These are phyloP conservation scores for Morone saxatilis DNA, from an alignment of 2,113 vertebrate species.

Conservation along the genomic window DNA sequence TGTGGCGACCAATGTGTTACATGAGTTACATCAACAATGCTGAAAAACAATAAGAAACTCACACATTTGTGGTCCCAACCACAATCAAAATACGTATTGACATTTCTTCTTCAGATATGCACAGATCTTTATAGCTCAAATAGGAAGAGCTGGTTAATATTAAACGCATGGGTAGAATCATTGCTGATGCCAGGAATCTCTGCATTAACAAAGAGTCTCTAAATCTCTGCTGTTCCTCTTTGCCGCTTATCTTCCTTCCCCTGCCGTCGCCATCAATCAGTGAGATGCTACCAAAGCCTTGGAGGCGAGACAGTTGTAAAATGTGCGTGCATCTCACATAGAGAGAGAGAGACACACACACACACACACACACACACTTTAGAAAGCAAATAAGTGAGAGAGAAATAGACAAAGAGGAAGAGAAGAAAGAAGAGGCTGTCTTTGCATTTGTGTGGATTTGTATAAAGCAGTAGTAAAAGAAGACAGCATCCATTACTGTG, in stretches of 20 bases:
- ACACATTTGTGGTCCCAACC: neutral
- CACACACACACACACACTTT: neutral
- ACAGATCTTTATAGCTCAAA: neutral
- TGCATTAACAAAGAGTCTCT: neutral
- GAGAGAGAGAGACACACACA: too few species aligned
- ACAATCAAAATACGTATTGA: neutral
- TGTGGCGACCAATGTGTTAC: neutral
- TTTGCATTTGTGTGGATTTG: neutral
- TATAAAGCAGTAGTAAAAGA: neutral
- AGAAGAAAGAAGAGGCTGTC: neutral
- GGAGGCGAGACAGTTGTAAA: neutral
- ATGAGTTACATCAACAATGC: neutral
- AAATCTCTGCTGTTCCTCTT: constrained; percentile 19
- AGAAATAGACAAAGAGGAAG: neutral
- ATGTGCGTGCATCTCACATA: neutral
- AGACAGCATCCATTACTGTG: neutral
- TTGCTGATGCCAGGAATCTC: neutral
- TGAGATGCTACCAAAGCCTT: constrained; percentile 9
- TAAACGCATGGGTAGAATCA: neutral
- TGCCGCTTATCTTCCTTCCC: constrained; percentile 5
- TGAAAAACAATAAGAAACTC: neutral
- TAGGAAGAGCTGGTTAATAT: neutral
- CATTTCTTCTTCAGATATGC: neutral
- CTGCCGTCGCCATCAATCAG: constrained; percentile 29
- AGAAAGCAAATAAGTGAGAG: neutral